These are phyloP conservation scores for Trichechus manatus DNA, from an alignment of 2,113 vertebrate genomes.

Conservation along the genomic window DNA sequence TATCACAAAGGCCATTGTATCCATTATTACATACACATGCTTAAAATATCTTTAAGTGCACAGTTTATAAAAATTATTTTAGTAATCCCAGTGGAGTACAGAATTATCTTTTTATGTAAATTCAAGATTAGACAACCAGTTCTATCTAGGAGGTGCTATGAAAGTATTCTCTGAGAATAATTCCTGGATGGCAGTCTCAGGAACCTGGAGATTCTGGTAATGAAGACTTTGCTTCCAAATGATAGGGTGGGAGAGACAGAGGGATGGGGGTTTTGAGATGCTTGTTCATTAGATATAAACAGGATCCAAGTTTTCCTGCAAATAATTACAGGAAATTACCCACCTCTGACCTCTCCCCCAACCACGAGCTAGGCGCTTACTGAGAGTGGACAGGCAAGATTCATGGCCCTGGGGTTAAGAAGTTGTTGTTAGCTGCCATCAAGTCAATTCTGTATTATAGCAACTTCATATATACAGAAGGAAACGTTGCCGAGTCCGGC, in stretches of 20 bases:
- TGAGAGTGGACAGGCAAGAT: neutral
- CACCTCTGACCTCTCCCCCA: neutral
- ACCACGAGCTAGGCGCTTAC: neutral
- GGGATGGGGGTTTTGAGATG: neutral
- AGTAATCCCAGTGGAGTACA: neutral
- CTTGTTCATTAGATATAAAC: fast-evolving
- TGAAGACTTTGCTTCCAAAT: neutral
- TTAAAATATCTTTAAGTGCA: slow-evolving; percentile 2
- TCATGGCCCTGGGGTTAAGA: neutral
- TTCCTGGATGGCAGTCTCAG: neutral
- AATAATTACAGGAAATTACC: neutral
- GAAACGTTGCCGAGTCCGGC: neutral
- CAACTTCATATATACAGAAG: neutral
- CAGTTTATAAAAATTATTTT: slow-evolving; percentile 47
- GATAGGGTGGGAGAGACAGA: fast-evolving
- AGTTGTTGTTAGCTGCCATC: neutral
- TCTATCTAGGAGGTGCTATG: neutral
- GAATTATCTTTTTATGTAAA: slow-evolving; percentile 61
- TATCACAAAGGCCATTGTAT: neutral
- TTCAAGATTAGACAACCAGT: slow-evolving; percentile 1
- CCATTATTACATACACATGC: neutral
- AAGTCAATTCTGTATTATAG: neutral
- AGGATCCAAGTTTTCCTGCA: neutral
- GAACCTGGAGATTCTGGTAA: neutral
- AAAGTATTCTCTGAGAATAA: neutral